These are phyloP conservation scores for Campoplex nolae DNA, from an alignment of 2,888 invertebrate genomes.

Conservation along the genomic window DNA sequence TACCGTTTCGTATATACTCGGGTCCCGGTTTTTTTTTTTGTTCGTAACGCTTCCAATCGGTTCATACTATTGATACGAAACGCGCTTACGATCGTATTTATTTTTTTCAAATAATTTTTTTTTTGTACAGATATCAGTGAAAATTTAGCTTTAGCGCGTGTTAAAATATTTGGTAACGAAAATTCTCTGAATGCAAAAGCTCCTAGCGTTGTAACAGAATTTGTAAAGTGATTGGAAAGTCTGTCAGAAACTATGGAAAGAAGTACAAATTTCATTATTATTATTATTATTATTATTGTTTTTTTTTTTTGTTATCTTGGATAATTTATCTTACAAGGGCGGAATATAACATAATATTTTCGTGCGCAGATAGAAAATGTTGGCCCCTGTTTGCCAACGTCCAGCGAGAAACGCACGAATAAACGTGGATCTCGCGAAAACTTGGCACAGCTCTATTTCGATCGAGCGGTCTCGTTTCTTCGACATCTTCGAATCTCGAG, in stretches of 20 bases:
- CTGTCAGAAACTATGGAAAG: neutral
- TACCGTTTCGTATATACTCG: neutral
- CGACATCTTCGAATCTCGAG: constrained; percentile 55
- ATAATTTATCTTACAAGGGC: constrained; percentile 8
- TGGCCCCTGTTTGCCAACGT: constrained; percentile 29
- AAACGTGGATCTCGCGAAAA: constrained; percentile 43
- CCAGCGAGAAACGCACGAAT: constrained; percentile 26
- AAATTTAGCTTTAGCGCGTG: neutral
- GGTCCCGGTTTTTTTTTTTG: constrained; percentile 12
- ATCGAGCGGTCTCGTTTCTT: constrained; percentile 63
- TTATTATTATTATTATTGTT: neutral
- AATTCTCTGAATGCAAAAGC: neutral
- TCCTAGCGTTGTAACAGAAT: neutral
- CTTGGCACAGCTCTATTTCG: constrained; percentile 60
- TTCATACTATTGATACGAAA: neutral
- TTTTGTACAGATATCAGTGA: neutral
- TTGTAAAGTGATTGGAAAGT: constrained; percentile 4
- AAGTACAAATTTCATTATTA: neutral
- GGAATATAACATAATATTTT: neutral
- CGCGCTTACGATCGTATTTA: neutral
- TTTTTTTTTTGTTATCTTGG: neutral
- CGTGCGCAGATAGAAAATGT: constrained; percentile 14
- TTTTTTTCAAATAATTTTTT: neutral
- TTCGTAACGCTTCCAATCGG: neutral
- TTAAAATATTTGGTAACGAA: neutral